A percentile compares a stretch with the other conserved stretches of the same genome.
Evolutionary conservation across 2,797 vertebrate species (phyloP).

Genomic region (Typhlichthys subterraneus): DNA sequence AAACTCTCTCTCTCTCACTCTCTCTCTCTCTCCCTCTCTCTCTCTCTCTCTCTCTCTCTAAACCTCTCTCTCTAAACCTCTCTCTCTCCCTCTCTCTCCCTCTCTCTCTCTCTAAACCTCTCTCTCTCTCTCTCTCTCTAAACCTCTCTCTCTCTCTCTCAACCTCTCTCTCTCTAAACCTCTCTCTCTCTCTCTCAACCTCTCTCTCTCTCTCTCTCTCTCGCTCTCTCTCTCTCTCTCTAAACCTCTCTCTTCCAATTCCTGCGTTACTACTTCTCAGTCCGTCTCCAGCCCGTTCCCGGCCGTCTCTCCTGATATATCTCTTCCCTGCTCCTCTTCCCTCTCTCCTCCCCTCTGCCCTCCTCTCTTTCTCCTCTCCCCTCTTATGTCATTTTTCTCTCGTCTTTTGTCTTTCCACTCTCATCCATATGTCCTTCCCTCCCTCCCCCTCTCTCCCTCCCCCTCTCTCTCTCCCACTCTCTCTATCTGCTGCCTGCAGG

Average conservation of each 20-base stretch:
- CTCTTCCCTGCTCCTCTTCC: slow-evolving; percentile 37
- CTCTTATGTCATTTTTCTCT: slow-evolving; percentile 5
- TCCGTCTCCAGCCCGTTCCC: neutral
- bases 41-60: slow-evolving; percentile 13
- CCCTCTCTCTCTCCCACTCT: slow-evolving; percentile 18
- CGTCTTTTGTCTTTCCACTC: neutral
- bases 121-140: no score
- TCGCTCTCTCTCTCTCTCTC: slow-evolving; percentile 12
- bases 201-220: slow-evolving; percentile 26
- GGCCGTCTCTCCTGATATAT: neutral
- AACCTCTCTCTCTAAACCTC: slow-evolving; percentile 15
- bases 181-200: slow-evolving; percentile 8
- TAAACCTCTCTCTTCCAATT: slow-evolving; percentile 25
- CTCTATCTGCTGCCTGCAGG: slow-evolving; percentile 57
- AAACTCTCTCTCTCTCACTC: slow-evolving; percentile 23
- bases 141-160: no score
- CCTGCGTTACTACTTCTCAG: neutral
- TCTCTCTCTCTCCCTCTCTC: no score
- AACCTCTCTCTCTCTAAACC: no score
- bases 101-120: no score
- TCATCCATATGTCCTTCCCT: neutral
- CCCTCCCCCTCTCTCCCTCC: slow-evolving; percentile 14
- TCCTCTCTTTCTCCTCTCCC: slow-evolving; percentile 24
- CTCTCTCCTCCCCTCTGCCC: neutral
- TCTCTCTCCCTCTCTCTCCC: no score